These are phyloP conservation scores for Cirrhinus molitorella DNA, from an alignment of 2,797 vertebrate species.

Conservation along the genomic window DNA sequence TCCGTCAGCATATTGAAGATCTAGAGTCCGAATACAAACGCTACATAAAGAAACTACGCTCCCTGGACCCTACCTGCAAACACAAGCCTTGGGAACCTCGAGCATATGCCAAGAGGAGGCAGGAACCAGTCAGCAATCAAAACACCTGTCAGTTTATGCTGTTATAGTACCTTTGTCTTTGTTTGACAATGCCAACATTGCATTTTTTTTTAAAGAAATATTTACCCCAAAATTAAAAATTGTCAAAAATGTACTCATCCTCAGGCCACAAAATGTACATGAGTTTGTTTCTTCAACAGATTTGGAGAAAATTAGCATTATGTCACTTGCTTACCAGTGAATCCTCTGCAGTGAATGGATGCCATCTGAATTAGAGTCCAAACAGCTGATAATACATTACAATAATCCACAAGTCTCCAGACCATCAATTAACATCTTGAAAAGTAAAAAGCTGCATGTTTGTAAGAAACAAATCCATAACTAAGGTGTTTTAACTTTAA, in stretches of 20 bases:
- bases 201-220: neutral
- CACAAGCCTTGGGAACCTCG: conserved; percentile 81
- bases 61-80: conserved; percentile 79
- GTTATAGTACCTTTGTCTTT: neutral
- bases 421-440: too few relatives aligned
- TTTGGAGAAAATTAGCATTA: neutral
- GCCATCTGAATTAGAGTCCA: neutral
- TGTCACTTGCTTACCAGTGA: neutral
- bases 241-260: neutral
- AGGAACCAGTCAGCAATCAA: conserved; percentile 39
- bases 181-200: neutral
- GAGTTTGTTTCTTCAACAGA: neutral
- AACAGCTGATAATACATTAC: neutral
- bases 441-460: too few relatives aligned
- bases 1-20: conserved; percentile 76
- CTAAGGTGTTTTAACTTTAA: too few relatives aligned
- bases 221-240: neutral
- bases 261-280: neutral
- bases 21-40: conserved; percentile 81
- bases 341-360: neutral
- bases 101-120: conserved; percentile 78
- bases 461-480: too few relatives aligned
- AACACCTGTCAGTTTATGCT: conserved; percentile 60
- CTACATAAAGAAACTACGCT: conserved; percentile 77
- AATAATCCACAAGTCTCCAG: neutral